These are phyloP conservation scores for Orthosia cruda DNA, from an alignment of 2,888 invertebrate genomes.

Conservation along the genomic window DNA sequence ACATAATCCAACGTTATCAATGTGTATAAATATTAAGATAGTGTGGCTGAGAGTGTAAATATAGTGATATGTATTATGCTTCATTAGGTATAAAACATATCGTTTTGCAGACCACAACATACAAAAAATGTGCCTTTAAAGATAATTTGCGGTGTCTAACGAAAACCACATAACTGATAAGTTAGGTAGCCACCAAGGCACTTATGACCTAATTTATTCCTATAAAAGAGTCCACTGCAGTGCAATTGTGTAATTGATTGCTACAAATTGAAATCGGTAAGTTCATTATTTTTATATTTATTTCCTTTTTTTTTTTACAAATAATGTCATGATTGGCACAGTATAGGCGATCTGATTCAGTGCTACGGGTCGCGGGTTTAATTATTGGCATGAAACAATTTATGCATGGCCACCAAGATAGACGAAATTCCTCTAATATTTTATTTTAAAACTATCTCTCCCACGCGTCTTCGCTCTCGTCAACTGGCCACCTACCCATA, in stretches of 20 bases:
- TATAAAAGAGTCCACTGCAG: conserved; percentile 39
- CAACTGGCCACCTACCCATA: no score
- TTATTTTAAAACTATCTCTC: no score
- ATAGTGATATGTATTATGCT: background rate
- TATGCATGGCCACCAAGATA: no score
- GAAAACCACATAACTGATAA: conserved; percentile 50
- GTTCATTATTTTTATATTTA: conserved; percentile 1
- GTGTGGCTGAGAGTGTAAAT: no score
- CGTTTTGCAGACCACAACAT: background rate
- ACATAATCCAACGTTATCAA: no score
- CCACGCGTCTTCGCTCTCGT: no score
- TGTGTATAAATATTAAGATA: no score
- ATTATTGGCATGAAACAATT: background rate
- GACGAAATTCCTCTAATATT: no score
- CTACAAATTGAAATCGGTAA: conserved; percentile 30
- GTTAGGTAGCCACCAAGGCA: background rate
- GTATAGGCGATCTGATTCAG: background rate
- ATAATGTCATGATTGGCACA: no score
- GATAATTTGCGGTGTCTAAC: conserved; percentile 37
- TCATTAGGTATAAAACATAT: conserved; percentile 13
- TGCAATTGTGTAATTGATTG: background rate
- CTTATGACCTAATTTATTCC: conserved; percentile 14
- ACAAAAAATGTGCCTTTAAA: background rate
- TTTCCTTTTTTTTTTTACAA: background rate
- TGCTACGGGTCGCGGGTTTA: background rate